These are phyloP conservation scores for Phymastichus coffea DNA, from an alignment of 1,140 invertebrate genomes.

Conservation along the genomic window DNA sequence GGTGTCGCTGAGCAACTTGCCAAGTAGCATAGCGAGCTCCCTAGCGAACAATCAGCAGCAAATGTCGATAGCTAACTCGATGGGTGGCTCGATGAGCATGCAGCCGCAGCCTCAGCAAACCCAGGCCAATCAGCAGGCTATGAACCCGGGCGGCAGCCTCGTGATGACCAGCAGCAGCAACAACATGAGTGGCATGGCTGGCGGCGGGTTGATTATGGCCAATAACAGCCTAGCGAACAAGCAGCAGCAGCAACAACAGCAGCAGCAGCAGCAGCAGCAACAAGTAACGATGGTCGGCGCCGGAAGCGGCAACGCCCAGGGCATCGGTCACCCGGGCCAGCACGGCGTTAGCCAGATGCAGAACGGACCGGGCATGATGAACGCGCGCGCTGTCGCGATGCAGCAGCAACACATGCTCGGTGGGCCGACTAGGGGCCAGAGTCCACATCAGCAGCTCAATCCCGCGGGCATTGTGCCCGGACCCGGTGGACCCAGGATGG, in stretches of 20 bases:
- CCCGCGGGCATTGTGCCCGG: conserved; percentile 51
- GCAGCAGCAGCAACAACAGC: no score
- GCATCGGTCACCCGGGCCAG: conserved; percentile 52
- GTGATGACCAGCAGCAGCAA: conserved; percentile 56
- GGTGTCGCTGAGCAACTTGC: conserved; percentile 60
- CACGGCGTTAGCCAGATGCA: conserved; percentile 59
- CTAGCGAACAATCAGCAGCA: conserved; percentile 59
- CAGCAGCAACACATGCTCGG: conserved; percentile 58
- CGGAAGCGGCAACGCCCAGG: conserved; percentile 47
- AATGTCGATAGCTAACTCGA: conserved; percentile 62
- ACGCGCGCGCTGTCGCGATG: conserved; percentile 58
- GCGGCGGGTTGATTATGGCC: conserved; percentile 61
- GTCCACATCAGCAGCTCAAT: conserved; percentile 52
- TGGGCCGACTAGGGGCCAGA: conserved; percentile 50
- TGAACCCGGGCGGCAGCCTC: conserved; percentile 62
- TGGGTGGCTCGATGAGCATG: conserved; percentile 56
- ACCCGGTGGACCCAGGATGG: conserved; percentile 60
- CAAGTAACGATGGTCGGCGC: conserved; percentile 53
- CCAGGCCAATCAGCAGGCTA: conserved; percentile 56
- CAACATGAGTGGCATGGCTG: conserved; percentile 61
- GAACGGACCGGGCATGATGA: conserved; percentile 69
- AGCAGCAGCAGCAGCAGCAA: conserved; percentile 67
- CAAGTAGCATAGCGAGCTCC: conserved; percentile 61
- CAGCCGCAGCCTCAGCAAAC: conserved; percentile 1
- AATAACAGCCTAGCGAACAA: conserved; percentile 62